Evolutionary conservation across 1,140 invertebrate genomes (phyloP), one percentile per base, ranked within the genome.

Genomic region (Diorhabda sublineata): DNA sequence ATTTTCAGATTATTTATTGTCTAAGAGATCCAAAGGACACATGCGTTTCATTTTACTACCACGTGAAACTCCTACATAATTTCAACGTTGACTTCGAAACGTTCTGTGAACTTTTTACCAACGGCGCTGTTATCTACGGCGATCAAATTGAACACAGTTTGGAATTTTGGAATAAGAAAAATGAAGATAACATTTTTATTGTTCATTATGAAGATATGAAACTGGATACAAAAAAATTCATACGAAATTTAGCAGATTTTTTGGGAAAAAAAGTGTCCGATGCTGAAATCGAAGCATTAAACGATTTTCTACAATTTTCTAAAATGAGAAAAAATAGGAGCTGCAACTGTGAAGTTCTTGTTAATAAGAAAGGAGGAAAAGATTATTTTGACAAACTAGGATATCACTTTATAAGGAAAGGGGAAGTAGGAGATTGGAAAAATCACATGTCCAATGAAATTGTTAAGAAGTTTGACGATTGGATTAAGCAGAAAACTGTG

Each of bases 21-120:
- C 87, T 92, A 0, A 86, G 97, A 61, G 97, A 98, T 83, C 95
- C 96, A 2, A 98, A 98, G 81, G 96, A 98, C 78, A 89, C 92
- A 69, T 92, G 92, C 60, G 94, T 98, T 0, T 97, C 95, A 0
- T 96, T 92, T 78, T 98, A 92, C 78, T 90, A 97, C 80, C 96
- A 96, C 77, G 89, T 88, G 73, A 86, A 83, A 73, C 74, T 89
- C n/a, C 84, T 94, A 9, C 89, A 92, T 71, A 84, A 87, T 5
- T 80, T 92, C 0, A 88, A 88, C 67, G 89, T 89, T 0, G 84
- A 86, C 2, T 92, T 96, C 74, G 88, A 92, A n/a, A 89, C 93
- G 6, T 96, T 95, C 79, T 90, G 89, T 56, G 87, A 94, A 59
- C 78, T 92, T 2, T 93, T 95, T 77, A 75, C 95, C 41, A 82